phyloP scores from a whole-genome alignment of 2,888 invertebrate genomes.

The Gortyna flavago region DNA sequence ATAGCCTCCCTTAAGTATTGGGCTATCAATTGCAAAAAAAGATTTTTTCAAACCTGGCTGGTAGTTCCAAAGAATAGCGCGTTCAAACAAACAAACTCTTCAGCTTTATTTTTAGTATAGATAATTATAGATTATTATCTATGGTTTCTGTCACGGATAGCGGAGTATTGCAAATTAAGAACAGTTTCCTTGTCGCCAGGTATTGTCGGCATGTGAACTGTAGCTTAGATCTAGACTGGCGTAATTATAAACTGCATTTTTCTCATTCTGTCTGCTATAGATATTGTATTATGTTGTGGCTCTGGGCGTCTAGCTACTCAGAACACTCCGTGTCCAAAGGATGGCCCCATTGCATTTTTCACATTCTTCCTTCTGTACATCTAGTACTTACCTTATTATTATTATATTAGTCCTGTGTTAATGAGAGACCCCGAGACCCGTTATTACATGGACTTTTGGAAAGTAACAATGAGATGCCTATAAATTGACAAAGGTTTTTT shows the following conservation, averaged over 20 bases:
- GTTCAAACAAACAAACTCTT: neutral
- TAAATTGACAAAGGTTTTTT: too few species aligned
- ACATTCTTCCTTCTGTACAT: neutral
- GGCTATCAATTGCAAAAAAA: neutral
- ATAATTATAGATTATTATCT: neutral
- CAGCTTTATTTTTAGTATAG: neutral
- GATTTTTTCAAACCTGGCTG: neutral
- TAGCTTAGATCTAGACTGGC: constrained; percentile 17
- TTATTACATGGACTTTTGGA: too few species aligned
- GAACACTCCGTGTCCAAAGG: neutral
- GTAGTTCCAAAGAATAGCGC: neutral
- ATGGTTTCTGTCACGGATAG: constrained; percentile 26
- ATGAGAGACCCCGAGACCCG: too few species aligned
- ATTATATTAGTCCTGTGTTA: neutral
- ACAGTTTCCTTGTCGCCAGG: constrained; percentile 48
- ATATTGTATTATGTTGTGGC: neutral
- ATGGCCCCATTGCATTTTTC: constrained; percentile 4
- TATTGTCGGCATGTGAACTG: constrained; percentile 32
- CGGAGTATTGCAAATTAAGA: constrained; percentile 27
- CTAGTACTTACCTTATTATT: neutral
- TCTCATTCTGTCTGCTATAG: constrained; percentile 10
- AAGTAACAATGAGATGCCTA: too few species aligned
- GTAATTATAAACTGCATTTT: constrained; percentile 48
- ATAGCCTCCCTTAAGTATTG: too few species aligned
- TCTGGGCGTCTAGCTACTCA: neutral